Evolutionary conservation across 2,888 invertebrate genomes (phyloP).

Genomic region (Smittia sp.): DNA sequence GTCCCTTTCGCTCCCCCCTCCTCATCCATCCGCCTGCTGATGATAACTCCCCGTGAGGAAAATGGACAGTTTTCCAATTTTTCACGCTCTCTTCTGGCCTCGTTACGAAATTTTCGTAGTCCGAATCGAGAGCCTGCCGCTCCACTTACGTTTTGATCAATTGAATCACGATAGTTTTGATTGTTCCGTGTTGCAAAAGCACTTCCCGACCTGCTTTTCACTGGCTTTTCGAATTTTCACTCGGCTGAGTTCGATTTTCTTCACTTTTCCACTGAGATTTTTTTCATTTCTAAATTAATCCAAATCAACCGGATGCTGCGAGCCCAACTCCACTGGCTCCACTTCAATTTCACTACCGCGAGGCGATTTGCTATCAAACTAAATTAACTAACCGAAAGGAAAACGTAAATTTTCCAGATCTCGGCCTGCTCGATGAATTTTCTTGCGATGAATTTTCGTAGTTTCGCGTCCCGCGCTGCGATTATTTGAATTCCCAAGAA

Average conservation of each 20-base stretch:
- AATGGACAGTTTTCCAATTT: conserved; percentile 2
- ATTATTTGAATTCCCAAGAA: too few relatives aligned
- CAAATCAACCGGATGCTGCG: background rate
- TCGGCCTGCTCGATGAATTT: background rate
- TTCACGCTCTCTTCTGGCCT: conserved; percentile 20
- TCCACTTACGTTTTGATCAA: conserved; percentile 33
- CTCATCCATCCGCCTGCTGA: background rate
- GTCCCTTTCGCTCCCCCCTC: too few relatives aligned
- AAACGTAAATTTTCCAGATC: background rate
- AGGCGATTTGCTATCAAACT: conserved; percentile 27
- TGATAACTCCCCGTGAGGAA: background rate
- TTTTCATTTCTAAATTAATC: conserved; percentile 16
- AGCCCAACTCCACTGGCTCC: background rate
- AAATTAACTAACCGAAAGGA: conserved; percentile 29
- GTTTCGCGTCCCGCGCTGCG: too few relatives aligned
- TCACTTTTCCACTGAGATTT: conserved; percentile 21
- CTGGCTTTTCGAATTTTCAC: background rate
- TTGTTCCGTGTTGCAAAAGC: conserved; percentile 22
- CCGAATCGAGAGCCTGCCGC: background rate
- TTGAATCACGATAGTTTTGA: conserved; percentile 33
- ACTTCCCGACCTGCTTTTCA: conserved; percentile 7
- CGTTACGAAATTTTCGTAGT: conserved; percentile 20
- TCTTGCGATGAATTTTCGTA: background rate
- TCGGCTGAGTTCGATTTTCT: conserved; percentile 28
- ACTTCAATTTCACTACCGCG: background rate